Base-by-base conservation (phyloP, 2,113 vertebrate species). In the Oceanites oceanicus region DNA sequence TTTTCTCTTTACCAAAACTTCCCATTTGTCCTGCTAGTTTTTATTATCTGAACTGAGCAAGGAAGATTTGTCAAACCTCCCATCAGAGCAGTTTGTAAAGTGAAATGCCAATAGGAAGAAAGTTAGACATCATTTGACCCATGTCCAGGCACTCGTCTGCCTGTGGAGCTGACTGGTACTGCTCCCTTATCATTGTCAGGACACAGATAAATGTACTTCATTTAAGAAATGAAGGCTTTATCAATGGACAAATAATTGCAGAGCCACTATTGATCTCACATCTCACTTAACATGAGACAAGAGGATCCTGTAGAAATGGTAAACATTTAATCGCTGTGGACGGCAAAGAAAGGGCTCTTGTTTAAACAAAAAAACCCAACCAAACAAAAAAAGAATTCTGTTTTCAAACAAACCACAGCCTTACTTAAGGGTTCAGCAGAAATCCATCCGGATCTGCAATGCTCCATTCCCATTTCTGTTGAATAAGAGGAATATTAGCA, bases 181-280 rank as follows among this genome's bases (percentile, higher is more conserved):
- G 85, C 80, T 94, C 63, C 77, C 83, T 96, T 75, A 91, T 97
- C 95, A 96, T 86, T 95, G 94, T 95, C 94, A 97, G 92, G 91
- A 93, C 97, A 78, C 79, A 95, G 96, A 97, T 58, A 96, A 98
- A 98, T 98, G 97, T 56, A 95, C 92, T 96, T 95, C 96, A 97
- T 97, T 94, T 96, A 91, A 96, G 96, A 94, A 96, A 95, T 97
- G 95, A 98, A 98, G 97, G 94, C 79, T 98, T 98, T 98, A 98
- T 99, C 98, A 98, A 98, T 98, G 96, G 95, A 93, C 95, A 98
- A 98, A 98, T 98, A 98, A 98, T 98, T 97, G 94, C 98, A 97
- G 96, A 97, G 90, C 88, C 93, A 89, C 94, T 98, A 98, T 98
- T 98, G 98, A 98, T 98, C 96, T 65, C 61, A 91, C 86, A 92